Percentiles rank a stretch among this genome's conserved stretches.
phyloP scores from a whole-genome alignment of 2,888 invertebrate species.

The Anorthoa munda region DNA sequence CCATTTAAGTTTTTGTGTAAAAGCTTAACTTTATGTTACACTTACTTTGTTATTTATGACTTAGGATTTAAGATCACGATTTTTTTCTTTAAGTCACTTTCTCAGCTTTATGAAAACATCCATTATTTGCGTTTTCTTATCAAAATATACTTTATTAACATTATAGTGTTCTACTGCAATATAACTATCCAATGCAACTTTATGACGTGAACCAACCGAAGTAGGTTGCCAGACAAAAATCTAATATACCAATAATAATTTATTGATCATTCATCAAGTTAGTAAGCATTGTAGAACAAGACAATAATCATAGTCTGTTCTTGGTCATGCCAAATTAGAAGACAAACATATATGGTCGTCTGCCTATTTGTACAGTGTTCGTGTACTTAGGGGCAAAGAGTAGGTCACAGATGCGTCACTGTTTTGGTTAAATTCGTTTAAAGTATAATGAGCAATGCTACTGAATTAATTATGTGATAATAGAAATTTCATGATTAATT shows the following conservation, averaged over 20 bases:
- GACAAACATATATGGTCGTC: slow-evolving; percentile 70
- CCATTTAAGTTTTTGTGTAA: slow-evolving; percentile 8
- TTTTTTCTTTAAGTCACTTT: slow-evolving; percentile 1
- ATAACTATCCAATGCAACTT: neutral
- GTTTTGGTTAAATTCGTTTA: neutral
- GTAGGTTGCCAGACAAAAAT: slow-evolving; percentile 24
- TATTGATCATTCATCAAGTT: slow-evolving; percentile 70
- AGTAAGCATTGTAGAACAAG: slow-evolving; percentile 71
- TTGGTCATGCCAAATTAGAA: slow-evolving; percentile 79
- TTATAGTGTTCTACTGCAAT: neutral
- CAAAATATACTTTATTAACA: neutral
- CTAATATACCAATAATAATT: slow-evolving; percentile 61
- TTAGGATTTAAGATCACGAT: slow-evolving; percentile 6
- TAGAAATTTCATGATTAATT: too few relatives aligned
- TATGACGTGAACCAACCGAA: neutral
- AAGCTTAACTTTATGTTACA: slow-evolving; percentile 14
- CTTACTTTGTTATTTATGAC: slow-evolving; percentile 23
- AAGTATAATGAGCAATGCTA: neutral
- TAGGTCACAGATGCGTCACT: slow-evolving; percentile 58
- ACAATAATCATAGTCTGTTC: slow-evolving; percentile 75
- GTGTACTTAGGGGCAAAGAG: slow-evolving; percentile 63
- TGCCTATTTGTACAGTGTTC: slow-evolving; percentile 67
- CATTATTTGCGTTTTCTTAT: neutral
- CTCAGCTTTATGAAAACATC: neutral
- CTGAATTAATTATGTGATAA: neutral